phyloP scores from a whole-genome alignment of 2,797 vertebrate species.

The Serranus cabrilla region DNA sequence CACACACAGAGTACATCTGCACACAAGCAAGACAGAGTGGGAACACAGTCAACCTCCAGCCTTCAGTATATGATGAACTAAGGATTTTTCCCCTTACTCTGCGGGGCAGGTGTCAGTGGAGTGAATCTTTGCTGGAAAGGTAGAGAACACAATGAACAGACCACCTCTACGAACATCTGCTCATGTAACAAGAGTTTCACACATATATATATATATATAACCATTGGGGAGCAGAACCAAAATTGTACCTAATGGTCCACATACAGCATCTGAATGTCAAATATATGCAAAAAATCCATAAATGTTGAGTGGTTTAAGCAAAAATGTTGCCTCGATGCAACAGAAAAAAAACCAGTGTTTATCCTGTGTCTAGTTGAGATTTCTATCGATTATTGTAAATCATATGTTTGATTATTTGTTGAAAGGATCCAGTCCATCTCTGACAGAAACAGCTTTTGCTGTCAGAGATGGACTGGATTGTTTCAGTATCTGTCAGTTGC shows the following conservation, averaged over 20 bases:
- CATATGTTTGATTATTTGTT: neutral
- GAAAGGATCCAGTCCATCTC: too few relatives aligned
- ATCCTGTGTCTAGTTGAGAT: neutral
- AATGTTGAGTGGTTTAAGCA: neutral
- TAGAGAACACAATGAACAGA: neutral
- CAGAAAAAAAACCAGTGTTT: neutral
- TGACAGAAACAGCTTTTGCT: neutral
- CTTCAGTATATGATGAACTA: slow-evolving; percentile 51
- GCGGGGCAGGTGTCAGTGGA: slow-evolving; percentile 32
- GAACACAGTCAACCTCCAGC: slow-evolving; percentile 46
- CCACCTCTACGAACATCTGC: too few relatives aligned
- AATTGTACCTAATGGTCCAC: neutral
- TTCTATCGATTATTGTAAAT: neutral
- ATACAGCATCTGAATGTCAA: neutral
- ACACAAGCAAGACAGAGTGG: slow-evolving; percentile 26
- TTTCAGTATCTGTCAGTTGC: neutral
- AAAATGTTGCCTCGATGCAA: neutral
- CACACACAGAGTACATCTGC: slow-evolving; percentile 17
- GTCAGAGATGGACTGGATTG: neutral
- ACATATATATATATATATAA: too few relatives aligned
- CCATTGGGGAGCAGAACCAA: neutral
- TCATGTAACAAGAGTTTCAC: neutral
- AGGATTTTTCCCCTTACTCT: slow-evolving; percentile 24
- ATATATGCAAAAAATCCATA: neutral
- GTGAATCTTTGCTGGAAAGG: slow-evolving; percentile 1